Percentiles rank a stretch among this genome's conserved stretches.
phyloP scores from a whole-genome alignment of 1,140 invertebrate genomes.

The Eumeta japonica region DNA sequence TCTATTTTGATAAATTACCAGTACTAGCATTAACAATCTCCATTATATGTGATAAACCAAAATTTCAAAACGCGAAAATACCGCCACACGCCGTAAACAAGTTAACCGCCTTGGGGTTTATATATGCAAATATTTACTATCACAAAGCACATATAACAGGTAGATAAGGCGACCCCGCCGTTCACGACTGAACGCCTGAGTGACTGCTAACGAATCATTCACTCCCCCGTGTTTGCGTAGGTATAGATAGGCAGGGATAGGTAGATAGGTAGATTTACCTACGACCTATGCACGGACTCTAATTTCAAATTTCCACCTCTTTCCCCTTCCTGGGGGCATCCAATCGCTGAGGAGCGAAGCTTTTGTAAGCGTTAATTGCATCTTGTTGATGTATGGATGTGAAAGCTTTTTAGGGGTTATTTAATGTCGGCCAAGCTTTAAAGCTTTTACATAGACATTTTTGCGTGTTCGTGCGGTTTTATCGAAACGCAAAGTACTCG shows the following conservation, averaged over 20 bases:
- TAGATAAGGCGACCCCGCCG: conserved; percentile 34
- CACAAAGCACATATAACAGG: conserved; percentile 35
- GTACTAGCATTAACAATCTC: no score
- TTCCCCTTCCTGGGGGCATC: conserved; percentile 8
- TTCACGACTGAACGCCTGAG: conserved; percentile 43
- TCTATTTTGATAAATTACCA: no score
- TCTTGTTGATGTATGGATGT: conserved; percentile 33
- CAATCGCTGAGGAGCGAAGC: conserved; percentile 13
- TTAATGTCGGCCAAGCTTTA: no score
- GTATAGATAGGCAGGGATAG: conserved; percentile 21
- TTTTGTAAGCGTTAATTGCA: conserved; percentile 38
- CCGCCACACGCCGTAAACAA: no score
- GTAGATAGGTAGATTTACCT: conserved; percentile 9
- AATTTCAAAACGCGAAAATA: no score
- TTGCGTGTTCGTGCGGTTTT: no score
- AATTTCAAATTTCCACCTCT: conserved; percentile 36
- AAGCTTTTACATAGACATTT: no score
- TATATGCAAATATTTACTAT: conserved; percentile 52
- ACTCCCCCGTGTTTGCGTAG: conserved; percentile 19
- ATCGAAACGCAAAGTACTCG: no score
- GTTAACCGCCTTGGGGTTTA: no score
- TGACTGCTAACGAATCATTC: conserved; percentile 52
- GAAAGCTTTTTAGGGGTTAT: no score
- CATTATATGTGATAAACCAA: no score
- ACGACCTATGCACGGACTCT: conserved; percentile 10